Base-by-base conservation (phyloP, 1,140 invertebrate species). In the Drosophila lowei region DNA sequence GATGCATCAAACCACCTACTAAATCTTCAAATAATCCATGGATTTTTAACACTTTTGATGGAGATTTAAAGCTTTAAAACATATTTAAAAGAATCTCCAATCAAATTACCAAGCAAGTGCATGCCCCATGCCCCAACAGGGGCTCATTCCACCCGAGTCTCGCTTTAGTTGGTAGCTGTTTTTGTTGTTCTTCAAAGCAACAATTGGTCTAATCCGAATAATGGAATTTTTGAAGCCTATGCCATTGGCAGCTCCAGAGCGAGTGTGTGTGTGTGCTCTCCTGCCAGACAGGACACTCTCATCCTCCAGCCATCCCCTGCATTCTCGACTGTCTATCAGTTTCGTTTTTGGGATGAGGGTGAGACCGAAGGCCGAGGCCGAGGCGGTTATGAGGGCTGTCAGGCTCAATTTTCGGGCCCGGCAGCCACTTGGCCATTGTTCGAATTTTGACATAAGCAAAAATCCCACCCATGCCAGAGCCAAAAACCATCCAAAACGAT, bases 401-500 rank as follows among this genome's bases (percentile, higher is more conserved):
- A 86, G 73, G 60, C 72, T 86, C 77, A 85, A 86, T 85, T 85
- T 86, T 53, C 64, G 79, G 34, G 66, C 49, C 75, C 68, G 77
- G 64, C 81, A 81, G 64, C 81, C 81, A 85, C 81, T 85, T 85
- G 68, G 64, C 70, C 74, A 86, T 88, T 86, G 81, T 88, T 88
- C 49, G 62, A 74, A 56, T 81, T 85, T 77, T 86, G 81, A 81
- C 81, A 85, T 85, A 86, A 85, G 73, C 81, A 86, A 85, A 85
- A 85, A 86, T 86, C 81, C 65, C 60, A 72, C 72, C 54, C 71
- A 64, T 79, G 30, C 58, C 62, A 9, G 8, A 3, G 28, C 7
- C 30, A 8, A 30, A 30, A 30, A 30, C 30, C 8, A 30, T 30
- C 23, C 30, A 68, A 47, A 52, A 48, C 42, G 34, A 42, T 67